A percentile compares a stretch with the other conserved stretches of the same genome.
Evolutionary conservation across 2,888 invertebrate genomes (phyloP).

Genomic region (Brachyptera risi): DNA sequence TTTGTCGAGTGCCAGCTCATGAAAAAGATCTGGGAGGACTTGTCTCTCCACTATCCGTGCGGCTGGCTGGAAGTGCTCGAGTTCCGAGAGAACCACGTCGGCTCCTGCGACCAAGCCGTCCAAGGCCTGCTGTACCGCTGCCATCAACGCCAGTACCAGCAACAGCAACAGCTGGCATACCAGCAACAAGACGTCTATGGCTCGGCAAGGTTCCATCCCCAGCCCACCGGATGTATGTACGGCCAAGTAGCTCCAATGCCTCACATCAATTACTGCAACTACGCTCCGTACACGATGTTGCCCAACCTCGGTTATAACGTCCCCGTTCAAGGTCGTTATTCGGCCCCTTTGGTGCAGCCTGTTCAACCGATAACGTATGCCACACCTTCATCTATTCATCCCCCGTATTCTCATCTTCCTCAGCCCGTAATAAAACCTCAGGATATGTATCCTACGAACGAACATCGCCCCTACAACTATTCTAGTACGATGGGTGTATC

Average conservation of each 20-base stretch:
- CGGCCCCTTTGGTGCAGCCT: constrained; percentile 27
- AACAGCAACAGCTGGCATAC: constrained; percentile 29
- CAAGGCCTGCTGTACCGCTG: constrained; percentile 36
- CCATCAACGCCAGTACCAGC: constrained; percentile 34
- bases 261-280: constrained; percentile 24
- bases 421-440: constrained; percentile 32
- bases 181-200: constrained; percentile 25
- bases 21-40: constrained; percentile 69
- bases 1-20: constrained; percentile 86
- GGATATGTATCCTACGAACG: constrained; percentile 32
- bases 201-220: constrained; percentile 27
- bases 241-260: constrained; percentile 23
- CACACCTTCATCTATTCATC: constrained; percentile 21
- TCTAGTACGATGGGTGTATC: background rate
- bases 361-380: constrained; percentile 29
- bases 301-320: constrained; percentile 25
- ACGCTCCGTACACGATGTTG: constrained; percentile 18
- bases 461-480: constrained; percentile 29
- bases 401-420: constrained; percentile 20
- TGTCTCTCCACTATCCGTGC: constrained; percentile 52
- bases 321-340: constrained; percentile 22
- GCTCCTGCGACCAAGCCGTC: constrained; percentile 48
- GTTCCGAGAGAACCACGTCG: constrained; percentile 54
- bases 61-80: constrained; percentile 66
- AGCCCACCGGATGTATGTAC: constrained; percentile 21